These are phyloP conservation scores for Alexandromys oeconomus DNA, from an alignment of 2,797 vertebrate species.

Conservation along the genomic window DNA sequence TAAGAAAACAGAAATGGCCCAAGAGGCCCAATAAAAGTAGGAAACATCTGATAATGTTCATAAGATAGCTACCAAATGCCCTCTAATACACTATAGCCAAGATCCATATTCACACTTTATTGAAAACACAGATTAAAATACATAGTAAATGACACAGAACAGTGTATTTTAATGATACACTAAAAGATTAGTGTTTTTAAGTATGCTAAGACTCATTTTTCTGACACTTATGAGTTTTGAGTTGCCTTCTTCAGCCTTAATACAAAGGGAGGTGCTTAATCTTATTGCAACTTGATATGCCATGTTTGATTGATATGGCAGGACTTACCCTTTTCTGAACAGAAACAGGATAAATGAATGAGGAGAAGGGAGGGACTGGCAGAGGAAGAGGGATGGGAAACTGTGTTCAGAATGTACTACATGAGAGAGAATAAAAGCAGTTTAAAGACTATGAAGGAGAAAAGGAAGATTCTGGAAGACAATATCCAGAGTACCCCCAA, in stretches of 20 bases:
- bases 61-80: not conserved
- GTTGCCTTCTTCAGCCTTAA: not conserved
- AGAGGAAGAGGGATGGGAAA: not conserved
- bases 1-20: constrained; percentile 48
- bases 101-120: not conserved
- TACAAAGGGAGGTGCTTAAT: not conserved
- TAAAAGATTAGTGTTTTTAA: constrained; percentile 11
- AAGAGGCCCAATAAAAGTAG: not conserved
- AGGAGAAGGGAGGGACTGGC: not conserved
- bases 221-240: not conserved
- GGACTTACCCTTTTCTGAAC: not conserved
- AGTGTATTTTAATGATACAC: not conserved
- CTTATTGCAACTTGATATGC: not conserved
- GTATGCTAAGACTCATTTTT: not conserved
- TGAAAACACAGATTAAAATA: constrained; percentile 41
- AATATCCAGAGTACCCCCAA: not conserved
- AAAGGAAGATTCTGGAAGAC: constrained; percentile 16
- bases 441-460: constrained; percentile 6
- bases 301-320: not conserved
- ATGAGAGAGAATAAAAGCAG: not conserved
- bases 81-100: not conserved
- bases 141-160: not conserved
- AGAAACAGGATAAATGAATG: not conserved
- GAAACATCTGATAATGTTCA: not conserved
- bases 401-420: not conserved